Evolutionary conservation across 1,140 invertebrate species (phyloP), one percentile per base, ranked within the genome.

Genomic region (Tetragonula clypearis): DNA sequence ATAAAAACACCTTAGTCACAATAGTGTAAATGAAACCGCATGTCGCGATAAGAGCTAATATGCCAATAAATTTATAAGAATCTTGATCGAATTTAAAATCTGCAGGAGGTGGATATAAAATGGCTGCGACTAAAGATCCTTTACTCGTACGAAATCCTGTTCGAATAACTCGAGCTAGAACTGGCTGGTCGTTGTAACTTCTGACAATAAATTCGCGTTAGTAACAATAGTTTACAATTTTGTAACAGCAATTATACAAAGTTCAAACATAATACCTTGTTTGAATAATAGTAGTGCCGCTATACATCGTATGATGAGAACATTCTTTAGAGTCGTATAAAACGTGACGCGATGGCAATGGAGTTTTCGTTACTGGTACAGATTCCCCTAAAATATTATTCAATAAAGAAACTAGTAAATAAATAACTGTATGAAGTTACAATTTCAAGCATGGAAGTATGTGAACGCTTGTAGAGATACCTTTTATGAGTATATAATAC

Each of bases 31-130:
- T 95, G 81, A 99, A 97, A 1, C 98, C 98, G 65, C 97, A 77
- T 0, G 95, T 92, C 21, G 98, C 97, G 71, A 99, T 97, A 30
- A 96, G 77, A 5, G 97, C 96, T 49, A 99, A 94, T 86, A 98
- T 97, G 26, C 97, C 96, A 80, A 99, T 97, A 93, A 99, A 99
- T 93, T 98, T 98, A 93, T 98, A 98, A 0, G 98, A 97, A 94
- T 99, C 98, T 82, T 97, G 96, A 91, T 99, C 98, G 92, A 99
- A 99, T 94, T 98, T 98, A 95, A 99, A 99, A 94, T 99, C 98
- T 0, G 98, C 97, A 0, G 98, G 98, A 74, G 98, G 98, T 55
- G 99, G 99, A 93, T 98, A 99, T 71, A 99, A 95, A 88, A 99
- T 99, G 56, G 98, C 98, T n/a, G 98, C 96, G 3, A 99, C 98